Base-by-base conservation (phyloP, 1,140 invertebrate species). In the Drosophila yakuba region DNA sequence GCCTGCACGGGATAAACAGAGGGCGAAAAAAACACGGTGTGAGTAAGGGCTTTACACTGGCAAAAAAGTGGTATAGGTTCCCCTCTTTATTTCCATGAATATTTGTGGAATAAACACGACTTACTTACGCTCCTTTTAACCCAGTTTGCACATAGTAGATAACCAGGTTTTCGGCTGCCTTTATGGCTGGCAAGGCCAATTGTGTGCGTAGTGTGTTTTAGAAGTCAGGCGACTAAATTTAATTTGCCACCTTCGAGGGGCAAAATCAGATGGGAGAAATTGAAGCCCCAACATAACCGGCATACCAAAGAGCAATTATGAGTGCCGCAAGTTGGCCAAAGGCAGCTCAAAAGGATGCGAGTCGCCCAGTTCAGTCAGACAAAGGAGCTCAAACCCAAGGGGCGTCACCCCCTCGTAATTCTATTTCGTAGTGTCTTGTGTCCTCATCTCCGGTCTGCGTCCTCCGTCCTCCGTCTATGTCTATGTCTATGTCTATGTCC, bases 1-100 rank as follows among this genome's bases (percentile, higher is more conserved):
- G 72, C 97, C 95, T 96, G 84, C 39, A 92, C 28, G 14, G 32
- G 23, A 15, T 4, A 68, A 17, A 67, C 8, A 55, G 12, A 35
- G 43, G 4, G 15, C 25, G 23, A 25, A 25, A 25, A 25, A 25
- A 25, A 4, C 25, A 25, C 25, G 25, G 25, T 25, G 4, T 4
- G 41, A 39, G n/a, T 23, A 1, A 0, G 48, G 7, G 20, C 25
- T 4, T 17, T 58, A 15, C 41, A 45, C 43, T 11, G 41, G 8
- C 12, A 36, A 8, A 55, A 39, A 28, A 20, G 20, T 20, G 2
- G 20, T 20, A 20, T 20, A 20, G 20, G 20, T 20, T 20, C 20
- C 20, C 20, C 2, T 20, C 1, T 20, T 20, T 20, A 20, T 20
- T 20, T 20, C 20, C n/a, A n/a, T n/a, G 5, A 6, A 39, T 14